phyloP scores from a whole-genome alignment of 2,888 invertebrate genomes.

The Patella caerulea region DNA sequence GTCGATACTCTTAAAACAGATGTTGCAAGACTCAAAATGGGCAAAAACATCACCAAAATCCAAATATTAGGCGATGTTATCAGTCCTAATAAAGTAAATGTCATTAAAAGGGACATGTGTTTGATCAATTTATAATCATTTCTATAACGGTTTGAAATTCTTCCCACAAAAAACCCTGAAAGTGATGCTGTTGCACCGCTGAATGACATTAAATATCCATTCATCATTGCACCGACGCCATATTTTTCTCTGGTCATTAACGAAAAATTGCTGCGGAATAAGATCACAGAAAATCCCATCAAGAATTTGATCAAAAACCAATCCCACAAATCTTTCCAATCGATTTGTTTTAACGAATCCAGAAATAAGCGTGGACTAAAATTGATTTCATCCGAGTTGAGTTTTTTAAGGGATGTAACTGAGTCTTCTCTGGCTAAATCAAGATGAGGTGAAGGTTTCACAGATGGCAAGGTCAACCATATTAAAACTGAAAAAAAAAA shows the following conservation, averaged over 20 bases:
- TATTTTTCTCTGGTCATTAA: slow-evolving; percentile 60
- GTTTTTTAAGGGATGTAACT: slow-evolving; percentile 37
- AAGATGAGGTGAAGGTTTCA: neutral
- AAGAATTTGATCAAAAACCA: slow-evolving; percentile 68
- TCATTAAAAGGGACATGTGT: slow-evolving; percentile 54
- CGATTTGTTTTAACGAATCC: slow-evolving; percentile 48
- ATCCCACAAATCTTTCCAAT: slow-evolving; percentile 67
- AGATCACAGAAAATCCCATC: slow-evolving; percentile 64
- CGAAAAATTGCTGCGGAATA: slow-evolving; percentile 67
- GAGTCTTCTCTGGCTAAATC: slow-evolving; percentile 28
- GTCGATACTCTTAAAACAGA: slow-evolving; percentile 63
- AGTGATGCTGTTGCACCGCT: slow-evolving; percentile 61
- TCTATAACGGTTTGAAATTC: slow-evolving; percentile 51
- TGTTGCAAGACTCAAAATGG: slow-evolving; percentile 64
- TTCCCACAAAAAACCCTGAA: slow-evolving; percentile 64
- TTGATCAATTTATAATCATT: slow-evolving; percentile 55
- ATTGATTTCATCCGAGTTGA: slow-evolving; percentile 44
- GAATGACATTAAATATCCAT: slow-evolving; percentile 69
- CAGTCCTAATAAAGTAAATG: slow-evolving; percentile 41
- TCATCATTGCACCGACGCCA: slow-evolving; percentile 55
- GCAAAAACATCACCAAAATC: slow-evolving; percentile 50
- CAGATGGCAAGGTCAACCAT: slow-evolving; percentile 25
- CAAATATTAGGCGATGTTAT: slow-evolving; percentile 51
- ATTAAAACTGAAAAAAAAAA: slow-evolving; percentile 24
- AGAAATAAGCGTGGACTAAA: slow-evolving; percentile 46